Percentiles rank a stretch among this genome's conserved stretches.
phyloP scores from a whole-genome alignment of 2,113 vertebrate genomes.

The Trematocara stigmaticum region DNA sequence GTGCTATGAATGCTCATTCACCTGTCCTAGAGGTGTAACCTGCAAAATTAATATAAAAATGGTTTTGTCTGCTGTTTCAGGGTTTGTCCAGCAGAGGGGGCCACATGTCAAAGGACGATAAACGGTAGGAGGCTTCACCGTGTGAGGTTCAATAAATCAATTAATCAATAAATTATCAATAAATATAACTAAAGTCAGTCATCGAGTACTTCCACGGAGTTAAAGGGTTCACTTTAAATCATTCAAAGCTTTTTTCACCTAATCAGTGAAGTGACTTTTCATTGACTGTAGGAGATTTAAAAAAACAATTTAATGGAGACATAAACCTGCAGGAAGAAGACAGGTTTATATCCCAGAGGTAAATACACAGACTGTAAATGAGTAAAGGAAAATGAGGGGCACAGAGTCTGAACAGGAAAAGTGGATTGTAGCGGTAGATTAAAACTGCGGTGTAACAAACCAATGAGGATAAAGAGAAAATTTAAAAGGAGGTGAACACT shows the following conservation, averaged over 20 bases:
- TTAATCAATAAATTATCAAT: neutral
- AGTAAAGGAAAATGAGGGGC: neutral
- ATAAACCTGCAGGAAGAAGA: neutral
- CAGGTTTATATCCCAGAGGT: neutral
- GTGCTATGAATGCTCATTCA: neutral
- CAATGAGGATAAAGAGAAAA: neutral
- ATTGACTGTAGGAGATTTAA: neutral
- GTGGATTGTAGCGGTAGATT: neutral
- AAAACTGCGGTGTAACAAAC: neutral
- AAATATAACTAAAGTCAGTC: neutral
- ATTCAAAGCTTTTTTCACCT: neutral
- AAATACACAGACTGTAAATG: neutral
- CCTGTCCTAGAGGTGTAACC: neutral
- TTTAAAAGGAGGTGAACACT: neutral
- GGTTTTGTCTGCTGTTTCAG: neutral
- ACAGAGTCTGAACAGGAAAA: neutral
- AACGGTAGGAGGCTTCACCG: neutral
- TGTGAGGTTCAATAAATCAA: neutral
- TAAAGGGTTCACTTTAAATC: neutral
- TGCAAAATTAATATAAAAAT: neutral
- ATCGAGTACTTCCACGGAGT: neutral
- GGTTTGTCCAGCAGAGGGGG: neutral
- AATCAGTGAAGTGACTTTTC: neutral
- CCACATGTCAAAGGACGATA: neutral
- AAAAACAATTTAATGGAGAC: neutral